Percentiles rank a stretch among this genome's conserved stretches.
These are phyloP conservation scores for Trachelipus rathkii DNA, from an alignment of 1,140 invertebrate genomes.

Conservation along the genomic window DNA sequence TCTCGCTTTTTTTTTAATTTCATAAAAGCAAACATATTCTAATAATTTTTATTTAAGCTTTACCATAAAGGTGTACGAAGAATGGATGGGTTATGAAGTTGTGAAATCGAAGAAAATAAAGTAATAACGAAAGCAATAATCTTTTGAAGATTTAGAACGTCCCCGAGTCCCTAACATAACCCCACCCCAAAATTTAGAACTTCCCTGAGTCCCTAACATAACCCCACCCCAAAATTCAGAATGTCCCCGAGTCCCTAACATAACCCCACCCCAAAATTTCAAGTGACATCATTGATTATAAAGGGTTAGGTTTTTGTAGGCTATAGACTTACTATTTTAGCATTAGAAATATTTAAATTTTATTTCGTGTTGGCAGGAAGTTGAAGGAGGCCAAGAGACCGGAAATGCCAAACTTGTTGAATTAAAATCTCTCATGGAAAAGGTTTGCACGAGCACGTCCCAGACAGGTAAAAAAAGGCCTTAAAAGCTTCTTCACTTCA, in stretches of 20 bases:
- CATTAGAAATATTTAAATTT: neutral
- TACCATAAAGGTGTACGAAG: no score
- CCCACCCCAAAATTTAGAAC: no score
- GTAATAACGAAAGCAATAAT: no score
- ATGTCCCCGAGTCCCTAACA: neutral
- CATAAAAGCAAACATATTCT: no score
- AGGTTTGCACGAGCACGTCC: slow-evolving; percentile 76
- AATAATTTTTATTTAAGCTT: no score
- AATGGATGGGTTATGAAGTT: no score
- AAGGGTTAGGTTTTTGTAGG: neutral
- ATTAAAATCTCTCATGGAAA: slow-evolving; percentile 62
- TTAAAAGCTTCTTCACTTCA: slow-evolving; percentile 47
- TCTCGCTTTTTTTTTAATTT: no score
- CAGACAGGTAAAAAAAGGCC: slow-evolving; percentile 52
- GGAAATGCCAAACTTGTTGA: slow-evolving; percentile 67
- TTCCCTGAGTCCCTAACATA: neutral
- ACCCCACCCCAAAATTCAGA: no score
- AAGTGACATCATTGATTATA: neutral
- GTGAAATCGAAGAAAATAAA: no score
- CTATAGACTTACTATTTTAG: neutral
- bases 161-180: no score
- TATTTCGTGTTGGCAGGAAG: slow-evolving; percentile 48
- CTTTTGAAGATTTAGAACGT: no score
- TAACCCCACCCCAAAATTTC: neutral
- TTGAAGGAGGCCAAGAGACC: slow-evolving; percentile 66